These are phyloP conservation scores for Eutrigla gurnardus DNA, from an alignment of 2,797 vertebrate species.

Conservation along the genomic window DNA sequence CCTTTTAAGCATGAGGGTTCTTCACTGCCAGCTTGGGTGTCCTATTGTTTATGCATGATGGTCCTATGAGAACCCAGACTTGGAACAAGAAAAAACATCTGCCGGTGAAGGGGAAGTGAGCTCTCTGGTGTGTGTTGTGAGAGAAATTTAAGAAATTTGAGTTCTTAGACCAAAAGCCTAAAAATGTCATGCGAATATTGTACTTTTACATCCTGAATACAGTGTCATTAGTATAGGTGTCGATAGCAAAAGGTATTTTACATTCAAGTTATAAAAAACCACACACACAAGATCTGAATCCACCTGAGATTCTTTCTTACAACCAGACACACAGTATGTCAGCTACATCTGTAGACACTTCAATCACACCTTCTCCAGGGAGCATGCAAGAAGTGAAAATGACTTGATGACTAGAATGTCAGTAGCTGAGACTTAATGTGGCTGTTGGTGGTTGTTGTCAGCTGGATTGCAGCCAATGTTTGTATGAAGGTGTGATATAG, in stretches of 20 bases:
- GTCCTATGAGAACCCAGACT: conserved; percentile 21
- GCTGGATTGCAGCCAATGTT: not conserved
- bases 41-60: conserved; percentile 49
- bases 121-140: not conserved
- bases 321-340: conserved; percentile 23
- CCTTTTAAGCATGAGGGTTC: conserved; percentile 38
- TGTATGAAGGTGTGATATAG: conserved; percentile 19
- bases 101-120: conserved; percentile 6
- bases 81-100: conserved; percentile 17
- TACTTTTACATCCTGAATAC: not conserved
- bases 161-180: no score
- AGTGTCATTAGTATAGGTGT: not conserved
- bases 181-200: conserved; percentile 1
- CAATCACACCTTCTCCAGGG: conserved; percentile 45
- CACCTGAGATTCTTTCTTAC: not conserved
- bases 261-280: not conserved
- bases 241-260: not conserved
- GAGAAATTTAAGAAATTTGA: not conserved
- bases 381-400: conserved; percentile 40
- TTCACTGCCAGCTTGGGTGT: conserved; percentile 20
- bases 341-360: conserved; percentile 38
- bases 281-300: not conserved
- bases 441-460: conserved; percentile 30
- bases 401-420: conserved; percentile 31
- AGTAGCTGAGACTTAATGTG: conserved; percentile 25